Conservation (phyloP, 1,140 invertebrate genomes). For the Trachelipus rathkii region DNA sequence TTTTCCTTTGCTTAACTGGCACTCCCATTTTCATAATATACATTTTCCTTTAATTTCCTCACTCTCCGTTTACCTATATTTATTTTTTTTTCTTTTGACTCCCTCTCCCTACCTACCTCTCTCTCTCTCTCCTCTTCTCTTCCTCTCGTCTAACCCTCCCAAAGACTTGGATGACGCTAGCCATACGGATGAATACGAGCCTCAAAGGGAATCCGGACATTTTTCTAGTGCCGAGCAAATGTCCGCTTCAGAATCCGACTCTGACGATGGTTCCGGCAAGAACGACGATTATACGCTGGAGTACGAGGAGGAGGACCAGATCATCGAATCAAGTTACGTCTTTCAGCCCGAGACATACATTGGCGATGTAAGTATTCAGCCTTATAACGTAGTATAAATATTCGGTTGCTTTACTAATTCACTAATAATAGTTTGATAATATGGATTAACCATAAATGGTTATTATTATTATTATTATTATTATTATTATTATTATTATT, state of each 20-base stretch:
- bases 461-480: no score
- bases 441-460: no score
- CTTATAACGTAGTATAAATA: no score
- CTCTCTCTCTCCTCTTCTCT: slow-evolving; percentile 3
- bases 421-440: no score
- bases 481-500: no score
- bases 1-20: no score
- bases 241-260: slow-evolving; percentile 47
- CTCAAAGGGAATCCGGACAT: slow-evolving; percentile 38
- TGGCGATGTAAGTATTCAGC: slow-evolving; percentile 39
- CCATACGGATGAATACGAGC: slow-evolving; percentile 54
- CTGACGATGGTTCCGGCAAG: slow-evolving; percentile 57
- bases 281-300: slow-evolving; percentile 52
- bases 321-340: slow-evolving; percentile 51
- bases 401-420: no score
- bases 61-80: slow-evolving; percentile 10
- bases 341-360: slow-evolving; percentile 37
- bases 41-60: no score
- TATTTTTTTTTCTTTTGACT: slow-evolving; percentile 20
- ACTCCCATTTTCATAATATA: no score
- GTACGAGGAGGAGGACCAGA: slow-evolving; percentile 48
- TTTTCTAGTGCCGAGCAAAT: slow-evolving; percentile 37
- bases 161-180: slow-evolving; percentile 51
- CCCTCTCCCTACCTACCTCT: not conserved
- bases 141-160: slow-evolving; percentile 39